Base-by-base conservation (phyloP, 2,888 invertebrate genomes). In the Drosophila neonasuta region DNA sequence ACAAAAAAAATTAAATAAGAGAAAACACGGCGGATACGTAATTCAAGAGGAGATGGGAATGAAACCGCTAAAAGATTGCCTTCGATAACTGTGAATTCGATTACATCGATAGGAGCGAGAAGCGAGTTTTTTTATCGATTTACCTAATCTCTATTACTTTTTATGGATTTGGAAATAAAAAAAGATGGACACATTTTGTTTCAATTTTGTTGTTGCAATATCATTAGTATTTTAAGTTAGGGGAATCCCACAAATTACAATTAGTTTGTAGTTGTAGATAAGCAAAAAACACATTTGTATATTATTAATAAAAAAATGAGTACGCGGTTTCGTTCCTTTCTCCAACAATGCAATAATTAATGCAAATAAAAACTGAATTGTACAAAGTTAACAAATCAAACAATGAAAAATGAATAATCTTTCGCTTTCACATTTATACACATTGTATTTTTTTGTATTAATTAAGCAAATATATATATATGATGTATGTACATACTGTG, bases 251-350 rank as follows among this genome's bases (percentile, higher is more conserved):
- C 34, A n/a, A 32, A 32, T 52, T 52, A 15, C 17, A 39, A 13
- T 42, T 41, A 39, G 30, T 30, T 42, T 30, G 30, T 20, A 32
- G 20, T 15, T 49, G 8, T 10, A 42, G 32, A 3, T 32, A 32
- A 32, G 32, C 1, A 32, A 32, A n/a, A 24, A 24, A 24, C 5
- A 24, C 6, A 24, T 24, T 24, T 46, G 5, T 46, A 54, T 60
- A 60, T 30, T 61, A 41, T 41, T 24, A 24, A 24, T 24, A 24
- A 15, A 15, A 10, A 11, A 2, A 15, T 36, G 42, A 29, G 17
- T 45, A 50, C 59, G 61, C 60, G 71, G 55, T 55, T 75, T 68
- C 68, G 59, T 71, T 74, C 57, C 68, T 68, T n/a, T n/a, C 57
- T 56, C 59, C 50, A 71, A 50, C 11, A n/a, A 34, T 34, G 11